Evolutionary conservation across 2,797 vertebrate species (phyloP).

Genomic region (Nyctibius grandis): DNA sequence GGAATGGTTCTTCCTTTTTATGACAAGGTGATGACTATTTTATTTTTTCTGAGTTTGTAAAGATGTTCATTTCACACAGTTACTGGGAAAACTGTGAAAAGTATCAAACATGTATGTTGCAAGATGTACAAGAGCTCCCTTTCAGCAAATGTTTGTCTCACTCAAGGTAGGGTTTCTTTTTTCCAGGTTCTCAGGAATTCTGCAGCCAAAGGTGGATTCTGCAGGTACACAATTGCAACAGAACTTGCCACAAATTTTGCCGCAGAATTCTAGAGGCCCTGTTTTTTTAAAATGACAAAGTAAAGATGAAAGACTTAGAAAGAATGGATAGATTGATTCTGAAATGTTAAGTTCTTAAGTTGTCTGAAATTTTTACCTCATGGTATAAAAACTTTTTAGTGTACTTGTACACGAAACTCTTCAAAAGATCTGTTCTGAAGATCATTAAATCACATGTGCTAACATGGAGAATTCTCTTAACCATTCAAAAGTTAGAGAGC

Average conservation of each 20-base stretch:
- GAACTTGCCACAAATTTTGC: constrained; percentile 77
- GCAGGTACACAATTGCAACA: constrained; percentile 78
- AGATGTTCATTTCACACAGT: constrained; percentile 38
- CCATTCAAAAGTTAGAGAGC: not conserved
- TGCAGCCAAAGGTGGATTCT: constrained; percentile 80
- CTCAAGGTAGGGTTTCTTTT: constrained; percentile 79
- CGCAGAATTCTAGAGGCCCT: constrained; percentile 77
- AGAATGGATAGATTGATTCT: not conserved
- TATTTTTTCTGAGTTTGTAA: not conserved
- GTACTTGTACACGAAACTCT: constrained; percentile 16
- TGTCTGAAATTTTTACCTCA: constrained; percentile 1
- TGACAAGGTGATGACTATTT: not conserved
- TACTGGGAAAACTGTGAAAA: constrained; percentile 35
- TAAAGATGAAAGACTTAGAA: constrained; percentile 43
- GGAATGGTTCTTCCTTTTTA: not conserved
- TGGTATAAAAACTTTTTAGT: not conserved
- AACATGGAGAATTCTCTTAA: constrained; percentile 32
- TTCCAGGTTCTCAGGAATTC: constrained; percentile 80
- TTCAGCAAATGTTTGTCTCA: constrained; percentile 73
- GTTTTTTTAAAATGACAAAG: constrained; percentile 65
- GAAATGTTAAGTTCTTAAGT: not conserved
- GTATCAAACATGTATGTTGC: constrained; percentile 50
- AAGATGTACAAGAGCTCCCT: constrained; percentile 73
- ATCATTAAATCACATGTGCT: not conserved
- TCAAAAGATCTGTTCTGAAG: not conserved